A percentile compares a stretch with the other conserved stretches of the same genome.
Evolutionary conservation across 2,888 invertebrate species (phyloP).

Genomic region (Neoitamus cyanurus): DNA sequence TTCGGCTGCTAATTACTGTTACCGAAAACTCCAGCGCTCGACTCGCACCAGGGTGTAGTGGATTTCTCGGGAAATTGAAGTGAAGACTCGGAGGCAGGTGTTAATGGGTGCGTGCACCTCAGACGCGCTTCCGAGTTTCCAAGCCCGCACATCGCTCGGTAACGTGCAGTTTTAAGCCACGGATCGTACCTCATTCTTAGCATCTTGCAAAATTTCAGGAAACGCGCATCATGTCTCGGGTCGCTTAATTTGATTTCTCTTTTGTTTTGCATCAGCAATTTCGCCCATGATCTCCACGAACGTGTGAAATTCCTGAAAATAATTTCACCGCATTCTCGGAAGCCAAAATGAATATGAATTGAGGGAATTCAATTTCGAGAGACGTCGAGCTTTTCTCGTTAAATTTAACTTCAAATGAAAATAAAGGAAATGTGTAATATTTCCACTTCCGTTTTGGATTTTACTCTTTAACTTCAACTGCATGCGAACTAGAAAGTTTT

Average conservation of each 20-base stretch:
- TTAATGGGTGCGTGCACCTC: neutral
- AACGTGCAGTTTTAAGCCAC: neutral
- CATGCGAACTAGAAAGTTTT: neutral
- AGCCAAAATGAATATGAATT: neutral
- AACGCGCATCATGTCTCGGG: neutral
- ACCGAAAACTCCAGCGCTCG: neutral
- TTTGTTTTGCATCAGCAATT: neutral
- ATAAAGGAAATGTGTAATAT: neutral
- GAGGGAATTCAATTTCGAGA: neutral
- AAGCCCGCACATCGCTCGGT: neutral
- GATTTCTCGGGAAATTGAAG: neutral
- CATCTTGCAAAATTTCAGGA: neutral
- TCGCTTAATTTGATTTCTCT: neutral
- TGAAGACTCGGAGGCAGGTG: neutral
- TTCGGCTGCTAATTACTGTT: neutral
- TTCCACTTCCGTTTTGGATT: neutral
- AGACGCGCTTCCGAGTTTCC: neutral
- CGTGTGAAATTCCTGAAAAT: neutral
- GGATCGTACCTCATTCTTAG: neutral
- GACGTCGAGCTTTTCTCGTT: neutral
- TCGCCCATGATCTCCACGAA: neutral
- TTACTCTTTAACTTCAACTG: neutral
- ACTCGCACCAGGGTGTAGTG: neutral
- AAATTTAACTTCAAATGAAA: neutral
- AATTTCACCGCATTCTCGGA: neutral